Evolutionary conservation across 2,113 vertebrate genomes (phyloP), one percentile per base, ranked within the genome.

Genomic region (Crotalus tigris): DNA sequence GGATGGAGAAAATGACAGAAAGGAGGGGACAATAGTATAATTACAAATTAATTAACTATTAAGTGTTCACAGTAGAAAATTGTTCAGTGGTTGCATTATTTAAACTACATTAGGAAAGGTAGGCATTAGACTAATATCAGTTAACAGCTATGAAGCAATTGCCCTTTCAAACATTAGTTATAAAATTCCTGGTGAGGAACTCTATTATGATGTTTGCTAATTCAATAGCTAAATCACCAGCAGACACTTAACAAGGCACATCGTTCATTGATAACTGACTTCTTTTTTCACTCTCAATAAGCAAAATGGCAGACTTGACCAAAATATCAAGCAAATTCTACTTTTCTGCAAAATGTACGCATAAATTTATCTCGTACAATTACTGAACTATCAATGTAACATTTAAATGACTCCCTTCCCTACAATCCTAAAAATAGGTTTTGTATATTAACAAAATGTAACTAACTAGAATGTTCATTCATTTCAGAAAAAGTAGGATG

Each of bases 91-190:
- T 91, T 92, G 88, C 89, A 91, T 59, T 94, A 93, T 95, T 96
- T 95, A 94, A 97, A 94, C 39, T 94, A 53, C 88, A 94, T 92
- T 87, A 49, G 85, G 87, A 91, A 95, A 94, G 91, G 92, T 92
- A 61, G 21, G 3, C 94, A 44, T 91, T 94, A 92, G 88, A 94
- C 94, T 95, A 94, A 39, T 92, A 94, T 95, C 89, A 94, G 88
- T 96, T 90, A 96, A 95, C 96, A 96, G 95, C 94, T 97, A 94
- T 94, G 92, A 75, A 93, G 95, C 95, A 96, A 96, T 96, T 97
- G 85, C 91, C 92, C 92, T 97, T 96, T 95, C 92, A 96, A 96
- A 97, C 95, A 90, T 26, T 90, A 93, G 93, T 95, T 96, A 94
- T 95, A 91, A 95, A 95, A 96, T 93, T 92, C 33, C 91, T 95